Base-by-base conservation (phyloP, 2,113 vertebrate genomes). In the Phoenicopterus ruber region DNA sequence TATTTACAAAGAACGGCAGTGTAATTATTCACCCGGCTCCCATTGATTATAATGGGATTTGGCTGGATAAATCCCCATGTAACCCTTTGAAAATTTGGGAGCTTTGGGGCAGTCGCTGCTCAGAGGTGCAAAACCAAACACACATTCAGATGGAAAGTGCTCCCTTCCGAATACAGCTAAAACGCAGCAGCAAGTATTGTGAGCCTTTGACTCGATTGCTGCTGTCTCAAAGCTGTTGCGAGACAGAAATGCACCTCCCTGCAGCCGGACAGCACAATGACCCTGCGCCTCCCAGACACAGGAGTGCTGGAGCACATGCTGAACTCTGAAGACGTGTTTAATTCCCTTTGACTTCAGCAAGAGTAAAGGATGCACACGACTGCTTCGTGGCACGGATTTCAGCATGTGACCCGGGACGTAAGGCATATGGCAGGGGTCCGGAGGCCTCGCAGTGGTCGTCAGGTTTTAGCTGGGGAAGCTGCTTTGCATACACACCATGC, bases 41-140 rank as follows among this genome's bases (percentile, higher is more conserved):
- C 57, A 95, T 92, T 96, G 94, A 96, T 70, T 95, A 22, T 97
- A 97, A 97, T 96, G 71, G 89, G 97, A 97, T 97, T 97, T 97
- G 85, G 78, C 66, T 71, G 74, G 31, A 94, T 74, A 96, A 97
- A 97, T 97, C 94, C 74, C 95, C 95, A 96, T 97, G 94, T 94
- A 96, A 93, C 74, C 71, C 94, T 97, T 95, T 97, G 96, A 97
- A 97, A 97, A 94, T 96, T 40, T 90, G 67, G 70, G 70, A 82
- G 72, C 83, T 91, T 84, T 84, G 32, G 34, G 38, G 49, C 32
- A 61, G 91, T 70, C 2, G 3, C 71, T 63, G 78, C 82, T 80
- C 38, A 13, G 29, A 95, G 38, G 58, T 72, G 73, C 93, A 96
- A 93, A 94, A 84, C 63, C 4, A 4, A 86, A 65, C 4, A 19